phyloP scores from a whole-genome alignment of 2,113 vertebrate species.

The Nipponia nippon region DNA sequence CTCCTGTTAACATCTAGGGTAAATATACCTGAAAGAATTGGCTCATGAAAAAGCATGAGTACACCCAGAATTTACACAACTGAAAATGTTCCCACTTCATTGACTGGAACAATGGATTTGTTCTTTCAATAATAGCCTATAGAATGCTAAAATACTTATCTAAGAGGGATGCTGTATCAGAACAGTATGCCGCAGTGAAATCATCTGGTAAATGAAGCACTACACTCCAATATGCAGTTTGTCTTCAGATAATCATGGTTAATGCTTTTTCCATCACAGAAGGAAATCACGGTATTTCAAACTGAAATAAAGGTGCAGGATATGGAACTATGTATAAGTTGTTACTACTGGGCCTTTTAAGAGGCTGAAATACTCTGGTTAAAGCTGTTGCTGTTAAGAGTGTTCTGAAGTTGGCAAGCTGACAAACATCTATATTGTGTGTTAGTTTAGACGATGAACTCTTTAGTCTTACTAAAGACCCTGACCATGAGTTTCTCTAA shows the following conservation, averaged over 20 bases:
- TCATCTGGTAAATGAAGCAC: not conserved
- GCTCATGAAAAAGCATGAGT: not conserved
- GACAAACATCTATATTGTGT: not conserved
- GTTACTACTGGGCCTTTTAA: not conserved
- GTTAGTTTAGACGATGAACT: not conserved
- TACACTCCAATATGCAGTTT: not conserved
- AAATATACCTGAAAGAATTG: not conserved
- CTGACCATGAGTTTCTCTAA: not conserved
- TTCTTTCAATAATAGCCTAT: not conserved
- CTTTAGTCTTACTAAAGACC: not conserved
- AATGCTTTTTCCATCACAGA: not conserved
- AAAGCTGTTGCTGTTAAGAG: not conserved
- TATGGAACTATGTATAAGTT: not conserved
- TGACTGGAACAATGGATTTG: not conserved
- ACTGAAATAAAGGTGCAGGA: not conserved
- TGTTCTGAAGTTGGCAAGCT: not conserved
- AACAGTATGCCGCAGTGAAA: not conserved
- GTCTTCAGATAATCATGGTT: not conserved
- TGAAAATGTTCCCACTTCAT: not conserved
- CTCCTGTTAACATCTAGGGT: not conserved
- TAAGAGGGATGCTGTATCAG: not conserved
- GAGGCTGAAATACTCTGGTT: not conserved
- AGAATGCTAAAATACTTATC: not conserved
- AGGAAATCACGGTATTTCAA: not conserved
- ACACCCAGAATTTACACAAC: not conserved